phyloP scores from a whole-genome alignment of 2,888 invertebrate species.

The Oithona nana region DNA sequence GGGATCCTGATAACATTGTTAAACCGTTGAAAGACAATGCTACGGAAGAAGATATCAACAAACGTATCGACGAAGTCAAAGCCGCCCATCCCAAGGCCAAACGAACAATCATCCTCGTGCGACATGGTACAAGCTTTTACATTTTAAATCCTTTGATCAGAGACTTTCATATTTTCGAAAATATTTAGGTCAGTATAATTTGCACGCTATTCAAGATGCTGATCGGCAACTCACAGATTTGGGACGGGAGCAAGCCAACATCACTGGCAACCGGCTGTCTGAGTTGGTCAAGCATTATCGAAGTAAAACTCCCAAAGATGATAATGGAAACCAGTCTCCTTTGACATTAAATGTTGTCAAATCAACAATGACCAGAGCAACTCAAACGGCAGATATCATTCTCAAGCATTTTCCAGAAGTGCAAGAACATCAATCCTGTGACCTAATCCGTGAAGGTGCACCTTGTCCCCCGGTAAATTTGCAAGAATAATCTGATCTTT shows the following conservation, averaged over 20 bases:
- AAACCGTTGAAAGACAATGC: not conserved
- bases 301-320: not conserved
- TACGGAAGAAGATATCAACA: not conserved
- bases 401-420: slow-evolving; percentile 41
- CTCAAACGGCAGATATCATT: slow-evolving; percentile 72
- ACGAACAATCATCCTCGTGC: slow-evolving; percentile 68
- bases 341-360: slow-evolving; percentile 59
- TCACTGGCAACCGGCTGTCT: slow-evolving; percentile 52
- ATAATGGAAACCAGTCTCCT: slow-evolving; percentile 36
- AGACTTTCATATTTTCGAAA: too few species aligned
- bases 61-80: slow-evolving; percentile 34
- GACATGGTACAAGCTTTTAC: too few species aligned
- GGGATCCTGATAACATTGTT: slow-evolving; percentile 2
- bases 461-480: slow-evolving; percentile 74
- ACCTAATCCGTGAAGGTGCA: slow-evolving; percentile 72
- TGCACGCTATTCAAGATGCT: slow-evolving; percentile 19
- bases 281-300: not conserved
- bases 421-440: slow-evolving; percentile 36
- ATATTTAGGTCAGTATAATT: slow-evolving; percentile 80
- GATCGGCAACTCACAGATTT: slow-evolving; percentile 16
- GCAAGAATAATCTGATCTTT: too few species aligned
- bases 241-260: slow-evolving; percentile 63
- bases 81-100: slow-evolving; percentile 36
- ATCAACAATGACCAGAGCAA: slow-evolving; percentile 84
- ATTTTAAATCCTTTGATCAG: too few species aligned